phyloP scores from a whole-genome alignment of 2,113 vertebrate species.

The Arothron firmamentum region DNA sequence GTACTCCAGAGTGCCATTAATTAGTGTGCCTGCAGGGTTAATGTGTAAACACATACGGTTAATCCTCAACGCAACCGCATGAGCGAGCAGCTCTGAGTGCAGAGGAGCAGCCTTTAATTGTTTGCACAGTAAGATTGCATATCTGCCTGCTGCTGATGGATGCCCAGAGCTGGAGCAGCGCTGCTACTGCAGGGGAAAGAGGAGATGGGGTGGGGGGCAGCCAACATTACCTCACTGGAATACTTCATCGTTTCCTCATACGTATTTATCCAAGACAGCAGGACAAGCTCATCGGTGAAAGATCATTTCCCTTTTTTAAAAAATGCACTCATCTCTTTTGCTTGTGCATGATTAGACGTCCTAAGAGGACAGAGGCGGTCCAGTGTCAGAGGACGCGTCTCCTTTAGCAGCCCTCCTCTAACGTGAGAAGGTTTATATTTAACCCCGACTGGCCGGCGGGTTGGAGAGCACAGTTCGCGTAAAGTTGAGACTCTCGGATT shows the following conservation, averaged over 20 bases:
- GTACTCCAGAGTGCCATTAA: constrained; percentile 56
- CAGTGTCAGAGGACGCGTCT: neutral
- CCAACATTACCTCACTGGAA: constrained; percentile 39
- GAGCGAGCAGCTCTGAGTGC: constrained; percentile 62
- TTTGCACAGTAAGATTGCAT: constrained; percentile 73
- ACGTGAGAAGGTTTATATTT: constrained; percentile 18
- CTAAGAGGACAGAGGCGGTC: no score
- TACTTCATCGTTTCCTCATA: constrained; percentile 14
- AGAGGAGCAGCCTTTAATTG: constrained; percentile 68
- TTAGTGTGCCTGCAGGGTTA: constrained; percentile 44
- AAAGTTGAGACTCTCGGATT: neutral
- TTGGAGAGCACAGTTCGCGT: neutral
- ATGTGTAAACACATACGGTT: constrained; percentile 67
- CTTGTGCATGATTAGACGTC: no score
- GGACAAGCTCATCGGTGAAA: neutral
- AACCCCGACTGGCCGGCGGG: neutral
- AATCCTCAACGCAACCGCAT: constrained; percentile 58
- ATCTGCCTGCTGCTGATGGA: constrained; percentile 59
- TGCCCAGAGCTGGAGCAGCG: constrained; percentile 31
- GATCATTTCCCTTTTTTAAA: neutral
- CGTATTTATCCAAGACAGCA: constrained; percentile 10
- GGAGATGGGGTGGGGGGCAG: constrained; percentile 4
- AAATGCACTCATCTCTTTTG: neutral
- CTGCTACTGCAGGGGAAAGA: constrained; percentile 38
- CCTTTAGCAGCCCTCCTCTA: neutral